Base-by-base conservation (phyloP, 2,113 vertebrate species). In the Mus spicilegus region DNA sequence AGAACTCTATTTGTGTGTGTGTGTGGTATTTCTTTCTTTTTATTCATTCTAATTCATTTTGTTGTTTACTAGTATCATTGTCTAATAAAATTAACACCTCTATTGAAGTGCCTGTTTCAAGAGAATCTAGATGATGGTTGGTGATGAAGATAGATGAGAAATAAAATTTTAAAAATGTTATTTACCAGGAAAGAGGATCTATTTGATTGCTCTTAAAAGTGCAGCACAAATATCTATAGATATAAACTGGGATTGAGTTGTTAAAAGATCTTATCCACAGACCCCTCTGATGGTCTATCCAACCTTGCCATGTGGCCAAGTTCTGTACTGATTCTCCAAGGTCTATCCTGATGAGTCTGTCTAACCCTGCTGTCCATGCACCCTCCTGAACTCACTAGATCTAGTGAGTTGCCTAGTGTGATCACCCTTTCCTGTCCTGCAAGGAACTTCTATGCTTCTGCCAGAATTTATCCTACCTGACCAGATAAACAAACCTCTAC, bases 241-340 rank as follows among this genome's bases (percentile, higher is more conserved):
- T 1, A 61, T 28, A 69, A 67, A n/a, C 65, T 94, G 10, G 39
- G 88, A n/a, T 26, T 69, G 19, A 39, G 0, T 16, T 87, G 26
- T 75, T 87, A 36, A 14, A 87, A 56, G 19, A 14, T 28, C 14
- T 86, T 4, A 28, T 19, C 4, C 19, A 58, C 0, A 36, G 33
- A 4, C 49, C 11, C 33, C 78, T 81, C 33, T 81, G 78, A 56
- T 22, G 5, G 9, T 9, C 78, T 36, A 58, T 56, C 19, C 51
- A n/a, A n/a, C 0, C 4, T 56, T 5, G 5, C 33, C 19, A n/a
- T 5, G 3, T 13, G 5, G 51, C 9, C 10, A 58, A 6, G 20
- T 58, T 81, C 78, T 56, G 30, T 5, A 56, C 4, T 80, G 17
- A 54, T 51, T 54, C 30, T 54, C 17, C 51, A 54, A 54, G 30